Evolutionary conservation across 2,888 invertebrate genomes (phyloP), one percentile per base, ranked within the genome.

Genomic region (Campoplex capitator): DNA sequence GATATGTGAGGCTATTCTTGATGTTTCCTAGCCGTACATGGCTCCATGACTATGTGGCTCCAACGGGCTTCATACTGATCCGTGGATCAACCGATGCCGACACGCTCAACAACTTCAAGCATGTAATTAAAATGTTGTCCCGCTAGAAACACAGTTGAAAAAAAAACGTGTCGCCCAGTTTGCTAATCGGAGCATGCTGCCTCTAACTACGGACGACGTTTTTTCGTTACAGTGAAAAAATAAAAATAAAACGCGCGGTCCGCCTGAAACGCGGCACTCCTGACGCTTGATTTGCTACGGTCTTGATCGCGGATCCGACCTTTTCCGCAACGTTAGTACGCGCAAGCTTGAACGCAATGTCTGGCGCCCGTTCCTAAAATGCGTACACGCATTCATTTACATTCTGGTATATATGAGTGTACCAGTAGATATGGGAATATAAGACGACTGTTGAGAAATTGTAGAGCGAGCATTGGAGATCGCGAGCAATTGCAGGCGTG

Each of bases 291-390:
- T 86, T 86, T 71, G 78, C 83, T 51, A 70, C 58, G 45, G 71
- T 65, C 76, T 70, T 70, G 74, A 68, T 77, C 83, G 51, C 62
- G 35, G 62, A 62, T 76, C n/a, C 86, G 62, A 78, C 76, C 74
- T 81, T 87, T 87, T 81, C 74, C 74, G 81, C 35, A 73, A 68
- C 77, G 84, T 86, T 84, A 77, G 73, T 35, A 73, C 80, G 56
- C n/a, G 54, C 28, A 67, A 80, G 79, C 76, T 56, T 45, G 65
- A 2, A 58, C 42, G 54, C 23, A 23, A 3, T 56, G 28, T 58
- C 13, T 56, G 76, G 83, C 86, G 76, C 83, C 80, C 71, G 58
- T 80, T 73, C 71, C 80, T 67, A 67, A 76, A 86, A 86, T 73
- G 58, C 38, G 56, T 35, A 54, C 45, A 54, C 32, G n/a, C 42